Evolutionary conservation across 2,113 vertebrate species (phyloP).

Genomic region (Rutilus rutilus): DNA sequence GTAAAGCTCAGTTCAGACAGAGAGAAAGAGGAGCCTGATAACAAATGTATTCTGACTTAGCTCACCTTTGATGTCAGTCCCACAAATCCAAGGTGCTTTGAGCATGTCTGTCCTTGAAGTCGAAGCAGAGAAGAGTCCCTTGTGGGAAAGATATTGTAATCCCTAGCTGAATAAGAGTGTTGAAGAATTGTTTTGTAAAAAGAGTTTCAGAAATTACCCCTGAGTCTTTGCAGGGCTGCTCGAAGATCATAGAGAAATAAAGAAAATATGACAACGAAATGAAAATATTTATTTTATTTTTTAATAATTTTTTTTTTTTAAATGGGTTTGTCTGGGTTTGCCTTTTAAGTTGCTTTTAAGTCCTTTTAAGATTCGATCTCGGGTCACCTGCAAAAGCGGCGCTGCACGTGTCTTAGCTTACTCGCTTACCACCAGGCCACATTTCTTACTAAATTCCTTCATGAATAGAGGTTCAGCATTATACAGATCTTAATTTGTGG

Average conservation of each 20-base stretch:
- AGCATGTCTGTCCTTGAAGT: slow-evolving; percentile 70
- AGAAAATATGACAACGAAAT: not conserved
- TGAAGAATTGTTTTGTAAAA: slow-evolving; percentile 14
- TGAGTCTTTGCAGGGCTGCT: not conserved
- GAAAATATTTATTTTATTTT: not conserved
- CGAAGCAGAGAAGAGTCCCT: slow-evolving; percentile 59
- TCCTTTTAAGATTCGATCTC: too few relatives aligned
- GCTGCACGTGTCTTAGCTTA: not conserved
- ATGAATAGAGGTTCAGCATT: not conserved
- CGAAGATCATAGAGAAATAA: slow-evolving; percentile 7
- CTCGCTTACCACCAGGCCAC: not conserved
- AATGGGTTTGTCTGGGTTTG: not conserved
- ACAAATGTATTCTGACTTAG: slow-evolving; percentile 64
- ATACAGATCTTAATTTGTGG: not conserved
- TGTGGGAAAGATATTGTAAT: slow-evolving; percentile 65
- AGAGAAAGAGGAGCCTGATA: slow-evolving; percentile 51
- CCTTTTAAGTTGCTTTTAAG: slow-evolving; percentile 49
- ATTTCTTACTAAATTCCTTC: not conserved
- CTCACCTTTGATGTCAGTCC: slow-evolving; percentile 69
- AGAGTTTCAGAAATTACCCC: slow-evolving; percentile 24
- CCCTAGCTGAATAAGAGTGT: slow-evolving; percentile 27
- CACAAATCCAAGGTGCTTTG: slow-evolving; percentile 66
- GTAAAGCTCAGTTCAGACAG: slow-evolving; percentile 9
- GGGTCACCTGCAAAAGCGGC: not conserved
- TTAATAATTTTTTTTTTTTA: not conserved